These are phyloP conservation scores for Thereuonema tuberculata DNA, from an alignment of 1,140 invertebrate genomes.

Conservation along the genomic window DNA sequence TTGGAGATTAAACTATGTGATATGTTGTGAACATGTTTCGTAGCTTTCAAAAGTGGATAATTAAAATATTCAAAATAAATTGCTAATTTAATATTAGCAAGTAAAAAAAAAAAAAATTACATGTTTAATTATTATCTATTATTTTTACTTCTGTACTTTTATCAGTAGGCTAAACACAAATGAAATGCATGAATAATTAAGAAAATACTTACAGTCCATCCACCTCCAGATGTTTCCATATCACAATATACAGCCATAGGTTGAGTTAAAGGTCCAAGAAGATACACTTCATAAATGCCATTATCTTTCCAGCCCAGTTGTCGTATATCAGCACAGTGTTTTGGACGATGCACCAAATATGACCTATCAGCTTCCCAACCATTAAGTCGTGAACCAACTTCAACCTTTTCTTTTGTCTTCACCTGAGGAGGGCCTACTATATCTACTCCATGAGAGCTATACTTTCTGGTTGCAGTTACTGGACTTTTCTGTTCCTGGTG, in stretches of 20 bases:
- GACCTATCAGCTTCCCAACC: neutral
- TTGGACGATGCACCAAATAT: neutral
- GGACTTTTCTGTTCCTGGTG: neutral
- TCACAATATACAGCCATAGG: conserved; percentile 27
- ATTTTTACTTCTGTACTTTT: too few relatives aligned
- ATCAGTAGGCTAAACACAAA: too few relatives aligned
- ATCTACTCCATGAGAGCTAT: neutral
- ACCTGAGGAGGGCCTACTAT: neutral
- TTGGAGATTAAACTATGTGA: too few relatives aligned
- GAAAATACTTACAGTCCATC: conserved; percentile 35
- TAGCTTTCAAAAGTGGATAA: too few relatives aligned
- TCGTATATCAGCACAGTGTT: neutral
- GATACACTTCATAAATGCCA: conserved; percentile 2
- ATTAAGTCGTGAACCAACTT: neutral
- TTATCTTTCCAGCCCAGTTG: neutral
- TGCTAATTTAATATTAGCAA: too few relatives aligned
- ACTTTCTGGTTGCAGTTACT: too few relatives aligned
- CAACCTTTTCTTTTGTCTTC: neutral
- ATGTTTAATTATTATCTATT: too few relatives aligned
- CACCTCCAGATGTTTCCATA: conserved; percentile 27
- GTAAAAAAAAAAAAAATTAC: too few relatives aligned
- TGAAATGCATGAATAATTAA: too few relatives aligned
- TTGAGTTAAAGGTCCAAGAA: neutral
- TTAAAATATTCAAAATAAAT: too few relatives aligned
- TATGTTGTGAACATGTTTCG: too few relatives aligned